Conservation (phyloP, 1,140 invertebrate genomes). For the Papilio glaucus region DNA sequence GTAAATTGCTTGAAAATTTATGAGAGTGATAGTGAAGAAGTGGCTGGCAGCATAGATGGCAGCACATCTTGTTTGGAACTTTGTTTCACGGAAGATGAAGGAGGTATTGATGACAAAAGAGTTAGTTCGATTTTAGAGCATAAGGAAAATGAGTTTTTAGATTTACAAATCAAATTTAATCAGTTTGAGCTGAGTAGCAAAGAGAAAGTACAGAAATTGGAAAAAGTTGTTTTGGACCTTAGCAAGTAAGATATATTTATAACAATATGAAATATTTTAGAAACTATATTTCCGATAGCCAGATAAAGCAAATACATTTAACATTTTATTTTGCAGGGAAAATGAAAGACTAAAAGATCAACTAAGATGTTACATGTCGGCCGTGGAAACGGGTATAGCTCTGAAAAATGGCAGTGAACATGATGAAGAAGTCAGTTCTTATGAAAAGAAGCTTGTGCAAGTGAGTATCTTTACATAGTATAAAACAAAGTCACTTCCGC, state of each 20-base stretch:
- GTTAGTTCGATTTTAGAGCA: constrained; percentile 63
- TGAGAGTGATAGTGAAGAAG: constrained; percentile 80
- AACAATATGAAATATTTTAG: constrained; percentile 12
- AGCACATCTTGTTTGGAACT: constrained; percentile 79
- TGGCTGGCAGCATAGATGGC: constrained; percentile 76
- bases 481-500: too few species aligned
- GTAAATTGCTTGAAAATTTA: constrained; percentile 77
- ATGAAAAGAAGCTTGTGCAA: constrained; percentile 95
- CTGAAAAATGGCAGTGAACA: constrained; percentile 87
- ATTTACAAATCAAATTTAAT: constrained; percentile 72
- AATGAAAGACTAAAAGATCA: constrained; percentile 95
- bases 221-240: constrained; percentile 74
- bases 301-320: constrained; percentile 4
- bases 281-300: background rate
- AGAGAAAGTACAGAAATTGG: constrained; percentile 78
- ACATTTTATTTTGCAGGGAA: constrained; percentile 86
- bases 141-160: constrained; percentile 75
- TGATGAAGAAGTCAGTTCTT: constrained; percentile 91
- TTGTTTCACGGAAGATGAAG: constrained; percentile 78
- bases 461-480: constrained; percentile 71
- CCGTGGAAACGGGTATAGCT: constrained; percentile 89
- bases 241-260: constrained; percentile 68
- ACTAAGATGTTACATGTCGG: constrained; percentile 94
- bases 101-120: constrained; percentile 64
- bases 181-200: constrained; percentile 74